Conservation (phyloP, 2,113 vertebrate species). For the Hippocampus comes region DNA sequence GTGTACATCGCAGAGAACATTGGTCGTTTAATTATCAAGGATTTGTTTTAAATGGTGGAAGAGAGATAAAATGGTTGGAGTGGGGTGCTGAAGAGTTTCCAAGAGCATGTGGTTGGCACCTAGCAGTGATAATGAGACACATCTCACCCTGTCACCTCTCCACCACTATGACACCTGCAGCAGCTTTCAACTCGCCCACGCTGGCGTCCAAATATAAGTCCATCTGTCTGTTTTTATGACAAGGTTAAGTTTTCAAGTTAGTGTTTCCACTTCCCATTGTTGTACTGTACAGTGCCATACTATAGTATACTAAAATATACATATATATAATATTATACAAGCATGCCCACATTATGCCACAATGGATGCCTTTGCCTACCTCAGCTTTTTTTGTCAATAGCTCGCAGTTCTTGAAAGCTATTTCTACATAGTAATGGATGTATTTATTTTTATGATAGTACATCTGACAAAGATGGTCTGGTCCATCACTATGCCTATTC, state of each 20-base stretch:
- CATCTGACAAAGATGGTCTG: no score
- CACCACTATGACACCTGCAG: conserved; percentile 29
- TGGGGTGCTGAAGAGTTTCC: conserved; percentile 8
- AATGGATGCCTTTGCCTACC: no score
- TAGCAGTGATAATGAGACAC: conserved; percentile 40
- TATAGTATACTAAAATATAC: background rate
- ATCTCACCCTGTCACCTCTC: conserved; percentile 45
- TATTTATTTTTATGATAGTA: no score
- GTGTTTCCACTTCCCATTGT: background rate
- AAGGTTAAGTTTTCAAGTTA: background rate
- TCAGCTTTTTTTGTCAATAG: no score
- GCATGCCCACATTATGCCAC: no score
- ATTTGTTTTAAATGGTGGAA: background rate
- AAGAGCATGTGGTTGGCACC: conserved; percentile 28
- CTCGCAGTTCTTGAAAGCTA: no score
- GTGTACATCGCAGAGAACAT: background rate
- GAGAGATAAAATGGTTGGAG: conserved; percentile 1
- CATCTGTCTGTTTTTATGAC: conserved; percentile 23
- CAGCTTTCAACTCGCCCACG: conserved; percentile 41
- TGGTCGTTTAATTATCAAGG: no score
- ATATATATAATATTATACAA: background rate
- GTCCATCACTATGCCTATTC: no score
- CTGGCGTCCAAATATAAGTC: conserved; percentile 4
- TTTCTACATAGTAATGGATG: no score
- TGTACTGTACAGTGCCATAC: background rate